phyloP scores from a whole-genome alignment of 2,888 invertebrate genomes.

The Steromphala cineraria region DNA sequence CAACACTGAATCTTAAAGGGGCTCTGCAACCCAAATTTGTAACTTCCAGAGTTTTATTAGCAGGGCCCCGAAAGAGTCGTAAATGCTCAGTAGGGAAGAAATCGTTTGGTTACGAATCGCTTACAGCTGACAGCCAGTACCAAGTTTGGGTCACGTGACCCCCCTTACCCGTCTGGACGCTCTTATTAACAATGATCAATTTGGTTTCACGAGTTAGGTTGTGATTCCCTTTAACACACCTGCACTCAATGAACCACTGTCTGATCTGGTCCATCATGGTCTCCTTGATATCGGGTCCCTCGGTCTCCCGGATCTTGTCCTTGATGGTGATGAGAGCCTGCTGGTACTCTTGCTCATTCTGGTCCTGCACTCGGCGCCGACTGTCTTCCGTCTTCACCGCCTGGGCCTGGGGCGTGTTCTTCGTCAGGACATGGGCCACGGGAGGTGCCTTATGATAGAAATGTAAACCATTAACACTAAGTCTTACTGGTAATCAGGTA shows the following conservation, averaged over 20 bases:
- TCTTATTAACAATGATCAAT: too few relatives aligned
- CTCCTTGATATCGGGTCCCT: constrained; percentile 87
- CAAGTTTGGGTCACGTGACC: too few relatives aligned
- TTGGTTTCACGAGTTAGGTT: too few relatives aligned
- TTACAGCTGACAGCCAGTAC: too few relatives aligned
- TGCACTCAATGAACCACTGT: constrained; percentile 89
- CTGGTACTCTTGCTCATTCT: constrained; percentile 83
- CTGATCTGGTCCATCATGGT: constrained; percentile 91
- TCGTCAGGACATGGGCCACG: constrained; percentile 57
- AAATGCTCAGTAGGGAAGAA: too few relatives aligned
- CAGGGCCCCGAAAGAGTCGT: too few relatives aligned
- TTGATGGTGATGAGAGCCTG: constrained; percentile 79
- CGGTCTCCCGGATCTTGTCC: constrained; percentile 82
- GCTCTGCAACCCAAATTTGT: too few relatives aligned
- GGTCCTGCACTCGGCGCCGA: constrained; percentile 82
- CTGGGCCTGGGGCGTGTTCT: constrained; percentile 67
- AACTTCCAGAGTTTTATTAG: too few relatives aligned
- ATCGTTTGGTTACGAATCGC: too few relatives aligned
- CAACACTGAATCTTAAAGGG: too few relatives aligned
- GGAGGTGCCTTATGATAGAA: constrained; percentile 53
- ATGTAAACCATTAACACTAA: background rate
- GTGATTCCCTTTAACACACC: too few relatives aligned
- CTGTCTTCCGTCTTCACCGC: constrained; percentile 68
- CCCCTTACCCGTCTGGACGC: too few relatives aligned
- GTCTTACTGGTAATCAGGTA: background rate